Base-by-base conservation (phyloP, 1,140 invertebrate species). In the Listronotus bonariensis region DNA sequence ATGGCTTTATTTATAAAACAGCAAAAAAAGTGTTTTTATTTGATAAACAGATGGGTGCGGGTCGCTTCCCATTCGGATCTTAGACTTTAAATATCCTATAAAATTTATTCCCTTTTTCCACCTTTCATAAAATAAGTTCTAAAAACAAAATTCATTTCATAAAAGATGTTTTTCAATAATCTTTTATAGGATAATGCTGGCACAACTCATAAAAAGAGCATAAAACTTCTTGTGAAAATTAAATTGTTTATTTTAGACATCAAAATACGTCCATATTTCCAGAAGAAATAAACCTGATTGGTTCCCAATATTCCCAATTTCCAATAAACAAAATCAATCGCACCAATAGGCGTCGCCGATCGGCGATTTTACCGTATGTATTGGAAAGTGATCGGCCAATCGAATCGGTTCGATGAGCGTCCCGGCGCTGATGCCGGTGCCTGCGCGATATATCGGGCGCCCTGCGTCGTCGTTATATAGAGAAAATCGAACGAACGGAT, bases 301-400 rank as follows among this genome's bases (percentile, higher is more conserved):
- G 58, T 51, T 60, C 46, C 15, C 3, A 32, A 52, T 52, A 60
- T 51, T 41, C 26, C 53, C 54, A 36, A 65, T 65, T 43, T 58
- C 55, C 63, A 26, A 65, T 65, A 65, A 65, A 65, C 63, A 65
- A 63, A 63, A 65, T 65, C 53, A 52, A 65, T 65, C 63, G 63
- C 15, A 34, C 63, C 63, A 65, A 65, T 65, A 54, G 61, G 56
- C 63, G 63, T 58, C n/a, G n/a, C 52, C 52, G 52, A 54, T 54
- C 52, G 52, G 1, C 46, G 63, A 65, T 58, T 65, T 53, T 58
- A 54, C 36, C 15, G 45, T 41, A 59, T 59, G 45, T 58, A 65
- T 65, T 41, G 61, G 61, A 64, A 64, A 64, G 49, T 64, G 52
- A 64, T 64, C 61, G 61, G 55, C 61, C 61, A 64, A 64, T 64